phyloP scores from a whole-genome alignment of 2,113 vertebrate species.

The Pollachius pollachius region DNA sequence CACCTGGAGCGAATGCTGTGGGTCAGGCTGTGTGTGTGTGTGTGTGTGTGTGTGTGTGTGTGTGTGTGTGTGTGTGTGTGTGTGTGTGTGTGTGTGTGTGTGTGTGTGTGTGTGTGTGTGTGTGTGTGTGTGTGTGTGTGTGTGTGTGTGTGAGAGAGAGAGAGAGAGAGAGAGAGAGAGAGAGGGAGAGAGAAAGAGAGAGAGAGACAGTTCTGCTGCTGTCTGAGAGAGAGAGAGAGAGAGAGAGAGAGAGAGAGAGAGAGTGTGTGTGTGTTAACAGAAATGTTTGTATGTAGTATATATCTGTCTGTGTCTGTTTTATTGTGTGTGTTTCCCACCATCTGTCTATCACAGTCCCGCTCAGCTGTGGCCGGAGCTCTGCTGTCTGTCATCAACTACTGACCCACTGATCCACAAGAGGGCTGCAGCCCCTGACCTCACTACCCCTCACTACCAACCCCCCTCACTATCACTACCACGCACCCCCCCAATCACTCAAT shows the following conservation, averaged over 20 bases:
- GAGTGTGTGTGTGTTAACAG: slow-evolving; percentile 1
- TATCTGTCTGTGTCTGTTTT: slow-evolving; percentile 17
- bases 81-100: slow-evolving; percentile 9
- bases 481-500: too few species aligned
- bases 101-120: slow-evolving; percentile 15
- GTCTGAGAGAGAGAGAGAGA: too few species aligned
- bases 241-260: too few species aligned
- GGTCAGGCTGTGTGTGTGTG: slow-evolving; percentile 24
- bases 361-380: slow-evolving; percentile 29
- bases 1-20: slow-evolving; percentile 73
- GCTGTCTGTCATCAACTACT: slow-evolving; percentile 34
- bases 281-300: slow-evolving; percentile 7
- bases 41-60: slow-evolving; percentile 24
- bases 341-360: slow-evolving; percentile 43
- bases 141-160: too few species aligned
- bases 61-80: slow-evolving; percentile 20
- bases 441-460: slow-evolving; percentile 17
- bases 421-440: slow-evolving; percentile 6
- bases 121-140: slow-evolving; percentile 5
- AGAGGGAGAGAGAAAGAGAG: too few species aligned
- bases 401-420: too few species aligned
- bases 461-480: slow-evolving; percentile 17
- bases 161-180: too few species aligned
- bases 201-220: too few species aligned
- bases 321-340: slow-evolving; percentile 29